Evolutionary conservation across 2,797 vertebrate species (phyloP), one percentile per base, ranked within the genome.

Genomic region (Alectoris magna): DNA sequence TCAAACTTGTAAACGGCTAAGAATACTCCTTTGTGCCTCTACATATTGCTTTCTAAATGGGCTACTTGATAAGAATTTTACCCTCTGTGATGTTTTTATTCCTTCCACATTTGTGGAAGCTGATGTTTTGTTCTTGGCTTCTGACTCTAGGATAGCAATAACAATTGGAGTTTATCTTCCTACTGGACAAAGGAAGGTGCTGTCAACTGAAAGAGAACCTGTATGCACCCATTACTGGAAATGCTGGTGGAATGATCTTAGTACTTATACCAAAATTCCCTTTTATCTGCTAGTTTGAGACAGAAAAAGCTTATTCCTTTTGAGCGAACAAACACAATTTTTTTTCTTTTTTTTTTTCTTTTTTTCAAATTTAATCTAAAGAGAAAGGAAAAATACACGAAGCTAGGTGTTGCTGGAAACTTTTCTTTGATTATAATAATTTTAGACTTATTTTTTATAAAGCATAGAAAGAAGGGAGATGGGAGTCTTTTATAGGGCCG

Each of bases 171-270:
- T 51, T 84, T 76, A 56, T 79, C 9, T 60, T 27, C 17, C 11
- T 17, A 6, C 36, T 73, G 38, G 46, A 43, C 12, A 84, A 84
- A 86, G 68, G 31, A 46, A 62, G 31, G 36, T 69, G 16, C 4
- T 64, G 7, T 44, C 56, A 21, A 18, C 4, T 16, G 9, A 87
- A 58, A 51, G 7, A 5, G 19, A 81, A 51, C 5, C 19, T 14
- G 19, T 44, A 24, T 0, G 0, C 10, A 7, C 9, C 16, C 14
- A 9, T 22, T 41, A 41, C 19, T 34, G n/a, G 26, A 84, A 79
- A 34, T 58, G 6, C 10, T 82, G 38, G 12, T 53, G 21, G 8
- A 11, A 34, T 0, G 0, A 14, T 75, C 29, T 14, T 14, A 36
- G 16, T 18, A 10, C 1, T 0, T 48, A 11, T 14, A 60, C 7